A percentile compares a stretch with the other conserved stretches of the same genome.
Evolutionary conservation across 2,888 invertebrate genomes (phyloP).

Genomic region (Parnassius apollo): DNA sequence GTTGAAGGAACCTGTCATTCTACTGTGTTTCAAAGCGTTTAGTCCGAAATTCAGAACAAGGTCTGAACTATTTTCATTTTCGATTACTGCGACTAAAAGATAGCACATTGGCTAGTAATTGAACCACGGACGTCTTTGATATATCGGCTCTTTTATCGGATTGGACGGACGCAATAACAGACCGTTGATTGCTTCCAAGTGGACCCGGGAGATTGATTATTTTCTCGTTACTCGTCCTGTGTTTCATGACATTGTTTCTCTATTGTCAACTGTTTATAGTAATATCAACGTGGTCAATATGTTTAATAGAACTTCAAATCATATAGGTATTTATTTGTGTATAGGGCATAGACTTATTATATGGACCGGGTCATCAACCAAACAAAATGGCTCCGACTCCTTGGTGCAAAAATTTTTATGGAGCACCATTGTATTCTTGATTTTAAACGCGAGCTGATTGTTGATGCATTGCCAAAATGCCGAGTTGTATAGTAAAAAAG

Average conservation of each 20-base stretch:
- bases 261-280: slow-evolving; percentile 32
- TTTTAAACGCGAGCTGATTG: too few species aligned
- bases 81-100: slow-evolving; percentile 68
- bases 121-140: slow-evolving; percentile 79
- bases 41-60: slow-evolving; percentile 20
- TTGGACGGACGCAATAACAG: slow-evolving; percentile 78
- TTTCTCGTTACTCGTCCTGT: slow-evolving; percentile 65
- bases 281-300: slow-evolving; percentile 3
- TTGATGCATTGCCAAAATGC: too few species aligned
- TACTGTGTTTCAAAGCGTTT: slow-evolving; percentile 48
- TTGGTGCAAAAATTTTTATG: too few species aligned
- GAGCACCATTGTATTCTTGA: too few species aligned
- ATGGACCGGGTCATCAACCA: too few species aligned
- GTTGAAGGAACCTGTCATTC: slow-evolving; percentile 50
- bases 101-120: slow-evolving; percentile 75
- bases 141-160: slow-evolving; percentile 79
- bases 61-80: slow-evolving; percentile 60
- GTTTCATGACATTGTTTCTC: slow-evolving; percentile 53
- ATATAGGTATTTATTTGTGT: too few species aligned
- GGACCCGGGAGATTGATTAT: slow-evolving; percentile 78
- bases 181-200: slow-evolving; percentile 80
- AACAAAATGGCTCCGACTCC: too few species aligned
- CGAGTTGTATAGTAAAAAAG: too few species aligned
- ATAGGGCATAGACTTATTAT: too few species aligned
- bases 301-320: background rate